These are phyloP conservation scores for Nemurella pictetii DNA, from an alignment of 2,888 invertebrate species.

Conservation along the genomic window DNA sequence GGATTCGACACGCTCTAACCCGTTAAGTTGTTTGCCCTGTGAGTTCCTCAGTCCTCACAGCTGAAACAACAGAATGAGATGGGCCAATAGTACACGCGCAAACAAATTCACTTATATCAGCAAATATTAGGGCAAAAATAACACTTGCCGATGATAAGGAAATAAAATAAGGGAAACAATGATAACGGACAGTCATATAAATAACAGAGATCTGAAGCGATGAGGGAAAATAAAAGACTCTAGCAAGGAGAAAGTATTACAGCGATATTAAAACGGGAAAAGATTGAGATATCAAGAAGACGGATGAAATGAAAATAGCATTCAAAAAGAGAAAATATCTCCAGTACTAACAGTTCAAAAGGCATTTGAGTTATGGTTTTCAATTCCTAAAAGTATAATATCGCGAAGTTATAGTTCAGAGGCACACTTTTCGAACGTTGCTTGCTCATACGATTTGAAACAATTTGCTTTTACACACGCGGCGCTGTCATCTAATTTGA, in stretches of 20 bases:
- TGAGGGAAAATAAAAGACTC: slow-evolving; percentile 16
- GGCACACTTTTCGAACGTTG: not conserved
- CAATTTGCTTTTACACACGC: not conserved
- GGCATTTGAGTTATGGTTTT: not conserved
- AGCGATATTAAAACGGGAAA: slow-evolving; percentile 28
- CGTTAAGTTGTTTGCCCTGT: not conserved
- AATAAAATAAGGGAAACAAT: slow-evolving; percentile 26
- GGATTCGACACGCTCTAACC: not conserved
- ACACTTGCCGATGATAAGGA: slow-evolving; percentile 19
- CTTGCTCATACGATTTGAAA: not conserved
- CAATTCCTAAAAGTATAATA: not conserved
- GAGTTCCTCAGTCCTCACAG: not conserved
- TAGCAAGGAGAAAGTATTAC: slow-evolving; percentile 24
- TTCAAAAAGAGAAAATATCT: slow-evolving; percentile 5
- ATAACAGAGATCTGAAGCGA: slow-evolving; percentile 11
- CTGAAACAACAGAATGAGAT: slow-evolving; percentile 2
- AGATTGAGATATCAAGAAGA: slow-evolving; percentile 26
- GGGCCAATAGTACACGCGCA: slow-evolving; percentile 3
- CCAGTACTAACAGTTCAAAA: not conserved
- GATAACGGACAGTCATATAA: slow-evolving; percentile 30
- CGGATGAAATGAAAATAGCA: slow-evolving; percentile 27
- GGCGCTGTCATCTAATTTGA: not conserved
- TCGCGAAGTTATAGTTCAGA: not conserved
- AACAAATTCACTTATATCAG: slow-evolving; percentile 13
- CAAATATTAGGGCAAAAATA: slow-evolving; percentile 26